Conservation (phyloP, 2,888 invertebrate species). For the Heliothis peltigera region DNA sequence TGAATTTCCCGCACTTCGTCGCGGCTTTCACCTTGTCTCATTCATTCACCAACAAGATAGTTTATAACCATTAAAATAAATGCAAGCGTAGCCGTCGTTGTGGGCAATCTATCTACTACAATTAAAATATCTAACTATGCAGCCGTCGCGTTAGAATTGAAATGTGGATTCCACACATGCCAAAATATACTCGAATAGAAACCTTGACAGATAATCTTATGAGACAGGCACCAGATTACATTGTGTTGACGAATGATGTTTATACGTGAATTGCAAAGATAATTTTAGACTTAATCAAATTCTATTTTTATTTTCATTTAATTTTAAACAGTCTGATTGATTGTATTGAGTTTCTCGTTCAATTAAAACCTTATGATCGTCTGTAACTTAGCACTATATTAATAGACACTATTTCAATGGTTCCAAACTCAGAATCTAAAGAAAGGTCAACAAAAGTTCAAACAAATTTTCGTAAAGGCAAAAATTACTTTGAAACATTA, state of each 20-base stretch:
- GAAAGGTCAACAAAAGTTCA: background rate
- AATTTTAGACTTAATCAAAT: too few species aligned
- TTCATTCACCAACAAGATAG: too few species aligned
- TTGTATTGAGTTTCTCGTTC: too few species aligned
- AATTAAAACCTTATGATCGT: too few species aligned
- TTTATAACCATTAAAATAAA: too few species aligned
- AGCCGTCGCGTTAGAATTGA: background rate
- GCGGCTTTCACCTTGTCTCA: too few species aligned
- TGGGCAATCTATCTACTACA: too few species aligned
- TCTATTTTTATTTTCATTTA: too few species aligned
- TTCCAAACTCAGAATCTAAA: background rate
- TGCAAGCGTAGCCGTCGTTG: background rate
- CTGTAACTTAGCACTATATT: background rate
- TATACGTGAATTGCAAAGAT: slow-evolving; percentile 12
- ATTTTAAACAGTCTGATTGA: too few species aligned
- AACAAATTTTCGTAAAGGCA: slow-evolving; percentile 6
- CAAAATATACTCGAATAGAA: slow-evolving; percentile 1
- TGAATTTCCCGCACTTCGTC: too few species aligned
- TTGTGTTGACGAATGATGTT: slow-evolving; percentile 42
- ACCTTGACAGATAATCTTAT: slow-evolving; percentile 16
- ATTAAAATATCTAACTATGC: too few species aligned
- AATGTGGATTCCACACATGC: slow-evolving; percentile 13
- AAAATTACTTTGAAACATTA: slow-evolving; percentile 22
- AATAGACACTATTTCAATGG: background rate
- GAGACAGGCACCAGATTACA: slow-evolving; percentile 15